These are phyloP conservation scores for Rallus limicola DNA, from an alignment of 2,113 vertebrate genomes.

Conservation along the genomic window DNA sequence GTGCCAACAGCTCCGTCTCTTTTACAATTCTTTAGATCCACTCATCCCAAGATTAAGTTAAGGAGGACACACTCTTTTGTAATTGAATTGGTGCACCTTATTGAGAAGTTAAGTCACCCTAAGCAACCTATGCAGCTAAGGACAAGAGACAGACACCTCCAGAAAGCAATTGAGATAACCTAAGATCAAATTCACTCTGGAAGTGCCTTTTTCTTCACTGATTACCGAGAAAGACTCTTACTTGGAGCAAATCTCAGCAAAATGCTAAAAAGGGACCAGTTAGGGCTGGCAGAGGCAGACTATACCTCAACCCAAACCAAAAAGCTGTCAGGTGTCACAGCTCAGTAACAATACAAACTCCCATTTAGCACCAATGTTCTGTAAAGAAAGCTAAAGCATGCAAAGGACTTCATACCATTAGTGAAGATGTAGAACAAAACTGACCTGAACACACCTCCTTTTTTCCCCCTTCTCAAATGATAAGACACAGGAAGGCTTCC, in stretches of 20 bases:
- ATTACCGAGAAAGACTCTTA: not conserved
- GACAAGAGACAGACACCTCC: not conserved
- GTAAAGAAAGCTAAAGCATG: not conserved
- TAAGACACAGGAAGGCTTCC: not conserved
- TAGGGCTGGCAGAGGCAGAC: not conserved
- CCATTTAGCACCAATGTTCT: not conserved
- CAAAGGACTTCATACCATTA: not conserved
- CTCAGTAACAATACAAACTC: not conserved
- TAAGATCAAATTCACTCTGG: not conserved
- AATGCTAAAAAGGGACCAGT: not conserved
- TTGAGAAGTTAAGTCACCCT: slow-evolving; percentile 3
- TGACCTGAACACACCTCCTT: not conserved
- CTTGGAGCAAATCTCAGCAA: slow-evolving; percentile 9
- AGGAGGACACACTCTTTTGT: not conserved
- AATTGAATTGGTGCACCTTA: not conserved
- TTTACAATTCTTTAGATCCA: not conserved
- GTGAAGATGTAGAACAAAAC: not conserved
- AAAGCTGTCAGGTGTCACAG: not conserved
- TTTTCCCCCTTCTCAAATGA: not conserved
- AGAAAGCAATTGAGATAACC: not conserved
- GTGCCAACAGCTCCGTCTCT: not conserved
- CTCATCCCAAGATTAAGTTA: not conserved
- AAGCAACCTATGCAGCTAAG: not conserved
- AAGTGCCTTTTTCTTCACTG: slow-evolving; percentile 9
- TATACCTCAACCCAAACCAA: not conserved